phyloP scores from a whole-genome alignment of 1,140 invertebrate species.

The Plectus sambesii region DNA sequence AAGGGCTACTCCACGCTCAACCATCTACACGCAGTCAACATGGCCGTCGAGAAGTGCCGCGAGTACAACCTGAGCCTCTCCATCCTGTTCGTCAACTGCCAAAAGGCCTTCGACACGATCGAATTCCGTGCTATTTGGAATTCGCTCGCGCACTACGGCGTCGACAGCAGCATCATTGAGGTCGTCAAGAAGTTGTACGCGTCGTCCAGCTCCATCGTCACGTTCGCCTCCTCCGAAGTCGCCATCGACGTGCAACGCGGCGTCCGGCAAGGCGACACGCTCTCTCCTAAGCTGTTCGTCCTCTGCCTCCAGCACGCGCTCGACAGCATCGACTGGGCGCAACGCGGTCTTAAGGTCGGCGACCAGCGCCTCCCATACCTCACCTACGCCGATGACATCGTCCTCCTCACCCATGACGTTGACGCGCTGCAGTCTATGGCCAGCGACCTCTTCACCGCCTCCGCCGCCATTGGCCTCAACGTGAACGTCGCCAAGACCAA shows the following conservation, averaged over 20 bases:
- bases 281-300: slow-evolving; percentile 51
- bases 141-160: slow-evolving; percentile 8
- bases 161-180: slow-evolving; percentile 5
- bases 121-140: slow-evolving; percentile 17
- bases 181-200: slow-evolving; percentile 13
- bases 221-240: not conserved
- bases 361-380: slow-evolving; percentile 16
- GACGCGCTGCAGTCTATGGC: slow-evolving; percentile 16
- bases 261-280: slow-evolving; percentile 51
- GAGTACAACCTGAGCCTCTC: slow-evolving; percentile 31
- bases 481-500: slow-evolving; percentile 13
- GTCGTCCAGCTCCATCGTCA: not conserved
- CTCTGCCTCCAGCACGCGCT: slow-evolving; percentile 47
- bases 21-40: slow-evolving; percentile 16
- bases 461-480: slow-evolving; percentile 6
- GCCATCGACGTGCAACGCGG: slow-evolving; percentile 31
- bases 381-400: slow-evolving; percentile 45
- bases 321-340: slow-evolving; percentile 9
- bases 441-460: slow-evolving; percentile 2
- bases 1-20: slow-evolving; percentile 19
- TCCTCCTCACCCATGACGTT: slow-evolving; percentile 21
- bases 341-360: slow-evolving; percentile 6
- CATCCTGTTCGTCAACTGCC: slow-evolving; percentile 32
- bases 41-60: slow-evolving; percentile 27
- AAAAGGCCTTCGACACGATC: slow-evolving; percentile 37